phyloP scores from a whole-genome alignment of 2,113 vertebrate species.

The Neopipo cinnamomea region DNA sequence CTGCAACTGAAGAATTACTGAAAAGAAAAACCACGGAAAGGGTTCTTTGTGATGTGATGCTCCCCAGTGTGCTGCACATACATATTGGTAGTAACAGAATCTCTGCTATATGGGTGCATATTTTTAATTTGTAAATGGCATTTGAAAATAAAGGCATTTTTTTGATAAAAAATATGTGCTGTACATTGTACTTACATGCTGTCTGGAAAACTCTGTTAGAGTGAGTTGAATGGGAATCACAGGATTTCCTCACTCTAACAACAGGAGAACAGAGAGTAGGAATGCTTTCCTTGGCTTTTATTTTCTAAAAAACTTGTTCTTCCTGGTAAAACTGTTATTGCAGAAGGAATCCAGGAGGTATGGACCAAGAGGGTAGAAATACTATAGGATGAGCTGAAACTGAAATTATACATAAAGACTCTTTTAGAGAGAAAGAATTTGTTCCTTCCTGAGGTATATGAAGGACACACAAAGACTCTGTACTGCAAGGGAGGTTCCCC shows the following conservation, averaged over 20 bases:
- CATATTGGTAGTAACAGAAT: not conserved
- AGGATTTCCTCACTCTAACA: not conserved
- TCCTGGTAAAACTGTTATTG: not conserved
- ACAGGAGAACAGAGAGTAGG: not conserved
- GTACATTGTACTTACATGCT: not conserved
- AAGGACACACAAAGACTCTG: not conserved
- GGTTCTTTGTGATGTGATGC: not conserved
- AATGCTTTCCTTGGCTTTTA: not conserved
- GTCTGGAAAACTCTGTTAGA: not conserved
- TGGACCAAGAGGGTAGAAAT: not conserved
- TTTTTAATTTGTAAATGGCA: not conserved
- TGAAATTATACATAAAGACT: not conserved
- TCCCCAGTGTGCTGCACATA: not conserved
- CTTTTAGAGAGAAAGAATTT: not conserved
- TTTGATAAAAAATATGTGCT: not conserved
- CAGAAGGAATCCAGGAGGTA: not conserved
- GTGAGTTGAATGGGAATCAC: not conserved
- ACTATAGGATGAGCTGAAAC: not conserved
- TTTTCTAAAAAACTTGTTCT: not conserved
- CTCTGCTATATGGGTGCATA: not conserved
- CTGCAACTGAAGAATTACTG: not conserved
- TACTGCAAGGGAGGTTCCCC: not conserved
- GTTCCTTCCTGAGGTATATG: not conserved
- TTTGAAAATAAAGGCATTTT: not conserved
- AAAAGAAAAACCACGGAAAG: not conserved